Evolutionary conservation across 1,140 invertebrate species (phyloP).

Genomic region (Thaumetopoea pityocampa): DNA sequence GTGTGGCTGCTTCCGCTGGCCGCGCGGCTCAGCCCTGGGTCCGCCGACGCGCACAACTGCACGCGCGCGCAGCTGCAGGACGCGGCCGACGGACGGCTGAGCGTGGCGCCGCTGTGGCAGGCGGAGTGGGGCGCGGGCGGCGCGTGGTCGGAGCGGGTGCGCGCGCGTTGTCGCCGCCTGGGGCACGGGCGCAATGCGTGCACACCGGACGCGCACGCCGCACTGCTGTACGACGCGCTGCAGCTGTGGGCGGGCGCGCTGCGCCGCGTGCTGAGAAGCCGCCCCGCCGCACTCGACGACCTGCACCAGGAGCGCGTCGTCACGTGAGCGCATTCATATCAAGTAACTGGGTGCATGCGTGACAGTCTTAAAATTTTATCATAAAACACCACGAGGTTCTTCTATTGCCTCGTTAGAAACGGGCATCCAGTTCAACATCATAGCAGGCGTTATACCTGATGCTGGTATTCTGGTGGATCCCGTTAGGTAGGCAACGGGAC

Average conservation of each 20-base stretch:
- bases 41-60: conserved; percentile 18
- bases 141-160: too few species aligned
- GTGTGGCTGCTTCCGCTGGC: conserved; percentile 29
- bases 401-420: too few species aligned
- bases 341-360: too few species aligned
- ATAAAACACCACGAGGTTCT: not conserved
- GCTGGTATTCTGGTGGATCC: too few species aligned
- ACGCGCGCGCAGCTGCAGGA: conserved; percentile 18
- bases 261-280: conserved; percentile 16
- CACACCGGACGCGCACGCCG: conserved; percentile 8
- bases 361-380: not conserved
- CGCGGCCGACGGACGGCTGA: conserved; percentile 4
- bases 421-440: too few species aligned
- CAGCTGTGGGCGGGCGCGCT: conserved; percentile 40
- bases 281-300: conserved; percentile 38
- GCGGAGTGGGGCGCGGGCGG: not conserved
- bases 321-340: conserved; percentile 30
- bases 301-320: conserved; percentile 34
- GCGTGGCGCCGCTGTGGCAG: not conserved
- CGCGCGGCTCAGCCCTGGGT: conserved; percentile 1
- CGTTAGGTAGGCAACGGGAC: too few species aligned
- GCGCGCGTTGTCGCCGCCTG: not conserved
- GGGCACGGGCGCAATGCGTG: conserved; percentile 16
- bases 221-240: conserved; percentile 47
- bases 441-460: too few species aligned